Evolutionary conservation across 2,888 invertebrate species (phyloP).

Genomic region (Drosophila quinaria): DNA sequence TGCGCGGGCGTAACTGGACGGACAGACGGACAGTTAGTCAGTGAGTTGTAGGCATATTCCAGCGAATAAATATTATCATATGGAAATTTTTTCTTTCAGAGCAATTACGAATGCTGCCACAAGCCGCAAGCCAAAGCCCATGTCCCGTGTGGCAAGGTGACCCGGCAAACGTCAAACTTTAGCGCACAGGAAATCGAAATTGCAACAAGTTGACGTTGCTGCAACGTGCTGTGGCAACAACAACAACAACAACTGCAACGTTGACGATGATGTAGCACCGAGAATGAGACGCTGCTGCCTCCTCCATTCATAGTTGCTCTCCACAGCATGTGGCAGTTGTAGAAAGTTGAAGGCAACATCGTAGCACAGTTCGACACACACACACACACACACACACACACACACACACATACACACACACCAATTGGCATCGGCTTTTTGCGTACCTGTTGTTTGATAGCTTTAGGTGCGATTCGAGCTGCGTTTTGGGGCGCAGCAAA

Average conservation of each 20-base stretch:
- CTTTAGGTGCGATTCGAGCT: conserved; percentile 32
- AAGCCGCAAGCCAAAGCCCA: conserved; percentile 2
- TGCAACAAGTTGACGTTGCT: conserved; percentile 73
- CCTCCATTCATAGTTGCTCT: conserved; percentile 67
- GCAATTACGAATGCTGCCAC: conserved; percentile 76
- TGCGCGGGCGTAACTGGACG: conserved; percentile 62
- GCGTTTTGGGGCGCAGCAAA: conserved; percentile 73
- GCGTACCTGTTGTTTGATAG: conserved; percentile 67
- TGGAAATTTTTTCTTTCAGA: conserved; percentile 73
- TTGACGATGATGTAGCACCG: conserved; percentile 80
- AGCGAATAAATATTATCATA: conserved; percentile 80
- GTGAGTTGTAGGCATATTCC: conserved; percentile 58
- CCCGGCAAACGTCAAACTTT: conserved; percentile 69
- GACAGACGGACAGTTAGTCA: conserved; percentile 51
- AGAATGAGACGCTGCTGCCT: conserved; percentile 22
- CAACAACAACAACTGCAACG: neutral
- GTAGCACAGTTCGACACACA: conserved; percentile 50
- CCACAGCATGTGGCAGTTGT: conserved; percentile 73
- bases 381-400: conserved; percentile 14
- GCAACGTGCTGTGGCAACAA: conserved; percentile 14
- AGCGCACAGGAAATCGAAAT: conserved; percentile 78
- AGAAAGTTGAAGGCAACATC: conserved; percentile 69
- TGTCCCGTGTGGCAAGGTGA: conserved; percentile 49
- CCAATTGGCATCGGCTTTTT: conserved; percentile 43
- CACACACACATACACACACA: conserved; percentile 14